phyloP scores from a whole-genome alignment of 2,113 vertebrate species.

The Pelvicachromis taeniatus region DNA sequence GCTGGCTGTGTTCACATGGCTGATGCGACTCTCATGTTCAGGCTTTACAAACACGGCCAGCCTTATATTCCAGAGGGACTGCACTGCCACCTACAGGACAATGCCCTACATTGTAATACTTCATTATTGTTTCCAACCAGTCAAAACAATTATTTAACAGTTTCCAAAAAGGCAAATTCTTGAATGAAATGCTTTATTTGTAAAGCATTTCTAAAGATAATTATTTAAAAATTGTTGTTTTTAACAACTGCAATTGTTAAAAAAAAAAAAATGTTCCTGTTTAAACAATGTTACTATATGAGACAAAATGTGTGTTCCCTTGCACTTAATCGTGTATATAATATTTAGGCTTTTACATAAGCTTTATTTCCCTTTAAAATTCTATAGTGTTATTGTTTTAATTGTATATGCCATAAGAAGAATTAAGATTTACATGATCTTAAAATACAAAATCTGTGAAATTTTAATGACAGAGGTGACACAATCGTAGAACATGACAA shows the following conservation, averaged over 20 bases:
- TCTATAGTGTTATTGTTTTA: not conserved
- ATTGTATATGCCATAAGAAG: not conserved
- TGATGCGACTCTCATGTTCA: conserved; percentile 77
- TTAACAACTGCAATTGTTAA: accelerated
- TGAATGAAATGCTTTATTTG: not conserved
- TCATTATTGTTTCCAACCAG: not conserved
- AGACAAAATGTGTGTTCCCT: accelerated
- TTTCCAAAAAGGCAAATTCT: not conserved
- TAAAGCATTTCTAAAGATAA: no score
- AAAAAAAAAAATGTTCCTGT: not conserved
- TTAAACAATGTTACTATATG: not conserved
- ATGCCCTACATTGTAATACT: not conserved
- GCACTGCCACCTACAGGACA: conserved; percentile 79
- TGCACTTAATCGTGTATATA: not conserved
- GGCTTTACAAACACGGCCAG: conserved; percentile 83
- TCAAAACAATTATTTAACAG: not conserved
- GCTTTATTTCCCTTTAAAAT: not conserved
- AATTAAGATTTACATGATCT: not conserved
- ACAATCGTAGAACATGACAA: not conserved
- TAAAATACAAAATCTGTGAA: not conserved
- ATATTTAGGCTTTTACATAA: not conserved
- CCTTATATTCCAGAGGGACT: conserved; percentile 86
- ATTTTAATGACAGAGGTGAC: not conserved
- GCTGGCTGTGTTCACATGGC: conserved; percentile 79
- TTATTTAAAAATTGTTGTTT: no score